phyloP scores from a whole-genome alignment of 2,888 invertebrate species.

The Lamproptera curius region DNA sequence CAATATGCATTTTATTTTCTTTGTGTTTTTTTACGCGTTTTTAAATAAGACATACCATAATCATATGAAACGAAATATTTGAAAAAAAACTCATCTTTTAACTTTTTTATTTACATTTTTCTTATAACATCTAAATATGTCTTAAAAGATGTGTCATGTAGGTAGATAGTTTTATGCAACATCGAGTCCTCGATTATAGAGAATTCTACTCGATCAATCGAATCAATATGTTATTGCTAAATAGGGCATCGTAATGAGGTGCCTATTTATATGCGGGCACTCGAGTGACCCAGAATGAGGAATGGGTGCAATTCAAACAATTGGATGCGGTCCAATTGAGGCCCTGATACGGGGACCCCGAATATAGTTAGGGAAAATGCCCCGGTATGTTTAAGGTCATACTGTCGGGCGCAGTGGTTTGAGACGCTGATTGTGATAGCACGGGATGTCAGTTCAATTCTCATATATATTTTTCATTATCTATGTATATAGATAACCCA shows the following conservation, averaged over 20 bases:
- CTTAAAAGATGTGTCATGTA: too few relatives aligned
- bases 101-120: too few relatives aligned
- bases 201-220: background rate
- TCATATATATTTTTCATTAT: background rate
- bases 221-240: slow-evolving; percentile 5
- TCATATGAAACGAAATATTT: too few relatives aligned
- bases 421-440: background rate
- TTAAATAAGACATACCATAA: too few relatives aligned
- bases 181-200: too few relatives aligned
- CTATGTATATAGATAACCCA: background rate
- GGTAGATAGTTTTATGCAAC: too few relatives aligned
- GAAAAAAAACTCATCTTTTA: too few relatives aligned
- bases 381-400: background rate
- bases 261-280: slow-evolving; percentile 18
- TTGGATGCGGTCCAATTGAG: slow-evolving; percentile 27
- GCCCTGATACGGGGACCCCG: slow-evolving; percentile 18
- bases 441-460: background rate
- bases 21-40: too few relatives aligned
- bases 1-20: too few relatives aligned
- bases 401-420: background rate
- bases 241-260: slow-evolving; percentile 8
- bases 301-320: slow-evolving; percentile 26
- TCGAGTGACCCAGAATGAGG: slow-evolving; percentile 30
- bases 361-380: too few relatives aligned
- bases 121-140: too few relatives aligned